phyloP scores from a whole-genome alignment of 2,888 invertebrate genomes.

The Dryadula phaetusa region DNA sequence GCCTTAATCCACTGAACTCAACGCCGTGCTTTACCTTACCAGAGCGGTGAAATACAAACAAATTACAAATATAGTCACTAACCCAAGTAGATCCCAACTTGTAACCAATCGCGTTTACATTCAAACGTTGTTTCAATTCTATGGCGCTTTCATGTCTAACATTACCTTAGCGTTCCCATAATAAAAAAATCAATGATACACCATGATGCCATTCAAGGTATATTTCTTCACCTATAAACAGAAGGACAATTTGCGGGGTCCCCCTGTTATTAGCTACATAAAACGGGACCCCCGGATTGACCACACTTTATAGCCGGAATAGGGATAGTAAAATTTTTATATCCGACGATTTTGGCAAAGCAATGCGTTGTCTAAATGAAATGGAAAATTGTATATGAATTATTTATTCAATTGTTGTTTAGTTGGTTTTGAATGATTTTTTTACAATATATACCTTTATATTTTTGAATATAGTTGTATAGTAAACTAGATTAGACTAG shows the following conservation, averaged over 20 bases:
- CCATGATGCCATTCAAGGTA: constrained; percentile 21
- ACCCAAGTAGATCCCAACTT: too few species aligned
- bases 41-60: too few species aligned
- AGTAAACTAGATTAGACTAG: too few species aligned
- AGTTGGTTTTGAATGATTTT: not conserved
- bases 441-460: too few species aligned
- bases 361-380: constrained; percentile 47
- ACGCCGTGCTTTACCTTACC: too few species aligned
- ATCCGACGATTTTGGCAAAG: constrained; percentile 51
- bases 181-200: constrained; percentile 22
- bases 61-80: too few species aligned
- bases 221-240: constrained; percentile 28
- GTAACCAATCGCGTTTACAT: too few species aligned
- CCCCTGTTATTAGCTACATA: constrained; percentile 55
- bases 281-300: constrained; percentile 56
- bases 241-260: constrained; percentile 43
- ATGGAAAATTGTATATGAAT: constrained; percentile 56
- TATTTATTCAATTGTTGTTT: constrained; percentile 47
- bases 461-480: too few species aligned
- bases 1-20: too few species aligned
- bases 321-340: constrained; percentile 58
- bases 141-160: too few species aligned
- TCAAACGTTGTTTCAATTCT: too few species aligned
- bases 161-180: too few species aligned
- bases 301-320: constrained; percentile 59